These are phyloP conservation scores for Chloroceryle amazona DNA, from an alignment of 2,797 vertebrate genomes.

Conservation along the genomic window DNA sequence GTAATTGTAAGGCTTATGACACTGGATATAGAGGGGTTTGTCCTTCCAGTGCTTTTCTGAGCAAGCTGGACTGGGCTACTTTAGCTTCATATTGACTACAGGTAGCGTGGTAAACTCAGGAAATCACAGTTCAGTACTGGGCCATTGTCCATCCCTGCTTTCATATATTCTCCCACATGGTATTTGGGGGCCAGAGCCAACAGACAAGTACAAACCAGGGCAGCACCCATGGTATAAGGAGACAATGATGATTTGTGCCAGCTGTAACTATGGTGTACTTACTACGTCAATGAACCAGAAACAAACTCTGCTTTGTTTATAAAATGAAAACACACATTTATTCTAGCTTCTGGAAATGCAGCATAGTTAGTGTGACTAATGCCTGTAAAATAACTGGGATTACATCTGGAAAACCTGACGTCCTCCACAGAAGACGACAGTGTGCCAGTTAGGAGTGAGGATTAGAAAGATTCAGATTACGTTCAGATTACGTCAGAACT, in stretches of 20 bases:
- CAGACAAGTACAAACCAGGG: background rate
- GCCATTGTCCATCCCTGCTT: background rate
- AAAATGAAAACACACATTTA: background rate
- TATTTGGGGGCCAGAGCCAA: background rate
- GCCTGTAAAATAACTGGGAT: background rate
- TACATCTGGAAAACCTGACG: background rate
- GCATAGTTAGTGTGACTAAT: background rate
- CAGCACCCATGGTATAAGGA: background rate
- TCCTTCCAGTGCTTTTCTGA: background rate
- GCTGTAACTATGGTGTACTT: background rate
- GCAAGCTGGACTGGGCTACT: background rate
- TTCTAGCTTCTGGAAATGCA: background rate
- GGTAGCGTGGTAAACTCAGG: background rate
- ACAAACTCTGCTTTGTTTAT: background rate
- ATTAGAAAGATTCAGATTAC: background rate
- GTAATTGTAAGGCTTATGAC: background rate
- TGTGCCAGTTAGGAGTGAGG: background rate
- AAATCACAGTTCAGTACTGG: background rate
- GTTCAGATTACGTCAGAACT: background rate
- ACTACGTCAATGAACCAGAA: background rate
- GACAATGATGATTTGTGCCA: background rate
- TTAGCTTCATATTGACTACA: background rate
- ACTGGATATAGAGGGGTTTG: background rate
- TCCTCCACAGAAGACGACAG: background rate
- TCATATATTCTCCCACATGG: background rate